Conservation (phyloP, 2,888 invertebrate genomes). For the Trypoxylon attenuatum region DNA sequence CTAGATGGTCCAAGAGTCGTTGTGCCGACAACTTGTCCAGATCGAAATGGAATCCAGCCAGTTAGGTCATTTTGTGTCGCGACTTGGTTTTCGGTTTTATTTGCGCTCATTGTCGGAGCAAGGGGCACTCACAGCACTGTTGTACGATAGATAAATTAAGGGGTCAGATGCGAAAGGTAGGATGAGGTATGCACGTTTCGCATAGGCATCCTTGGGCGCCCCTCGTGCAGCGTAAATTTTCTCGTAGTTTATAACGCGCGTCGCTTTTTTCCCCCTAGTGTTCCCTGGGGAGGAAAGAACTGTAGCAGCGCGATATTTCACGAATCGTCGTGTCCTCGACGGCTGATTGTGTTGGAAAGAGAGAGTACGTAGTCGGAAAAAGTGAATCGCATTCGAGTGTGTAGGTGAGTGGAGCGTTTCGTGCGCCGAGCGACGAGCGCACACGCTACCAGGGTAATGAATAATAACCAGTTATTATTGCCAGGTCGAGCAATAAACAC, state of each 20-base stretch:
- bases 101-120: too few species aligned
- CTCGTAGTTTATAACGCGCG: conserved; percentile 30
- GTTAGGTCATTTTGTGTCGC: too few species aligned
- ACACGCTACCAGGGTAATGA: conserved; percentile 47
- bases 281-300: conserved; percentile 9
- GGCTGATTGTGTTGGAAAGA: too few species aligned
- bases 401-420: conserved; percentile 47
- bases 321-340: conserved; percentile 49
- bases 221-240: conserved; percentile 20
- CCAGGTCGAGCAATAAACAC: conserved; percentile 65
- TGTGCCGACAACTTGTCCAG: too few species aligned
- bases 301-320: conserved; percentile 40
- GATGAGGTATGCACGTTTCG: too few species aligned
- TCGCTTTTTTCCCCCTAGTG: conserved; percentile 3
- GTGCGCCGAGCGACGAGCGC: conserved; percentile 28
- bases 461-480: conserved; percentile 66
- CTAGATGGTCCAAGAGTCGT: not conserved
- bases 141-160: too few species aligned
- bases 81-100: too few species aligned
- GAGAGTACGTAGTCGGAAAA: conserved; percentile 29
- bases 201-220: not conserved
- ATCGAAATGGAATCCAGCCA: too few species aligned
- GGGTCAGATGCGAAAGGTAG: too few species aligned
- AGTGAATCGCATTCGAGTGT: conserved; percentile 26
- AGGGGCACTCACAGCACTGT: too few species aligned